These are phyloP conservation scores for Poeciliopsis prolifica DNA, from an alignment of 2,113 vertebrate species.

Conservation along the genomic window DNA sequence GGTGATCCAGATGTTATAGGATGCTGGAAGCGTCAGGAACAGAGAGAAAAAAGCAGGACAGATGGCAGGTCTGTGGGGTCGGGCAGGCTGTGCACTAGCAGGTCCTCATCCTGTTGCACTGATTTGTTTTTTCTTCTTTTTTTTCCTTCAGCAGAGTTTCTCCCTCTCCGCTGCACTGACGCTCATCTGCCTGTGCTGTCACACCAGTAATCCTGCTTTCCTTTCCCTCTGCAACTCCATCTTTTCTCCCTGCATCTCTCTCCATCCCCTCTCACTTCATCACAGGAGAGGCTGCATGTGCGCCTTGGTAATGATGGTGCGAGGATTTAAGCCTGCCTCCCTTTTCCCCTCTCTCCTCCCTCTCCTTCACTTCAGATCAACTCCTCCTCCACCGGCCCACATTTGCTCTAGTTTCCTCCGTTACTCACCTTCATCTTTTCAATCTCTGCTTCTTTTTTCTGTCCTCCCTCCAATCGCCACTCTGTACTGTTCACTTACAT, in stretches of 20 bases:
- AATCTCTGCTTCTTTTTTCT: constrained; percentile 17
- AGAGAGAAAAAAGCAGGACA: constrained; percentile 53
- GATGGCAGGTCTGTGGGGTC: constrained; percentile 64
- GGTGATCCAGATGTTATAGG: constrained; percentile 67
- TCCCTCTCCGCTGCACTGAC: constrained; percentile 32
- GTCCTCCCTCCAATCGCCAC: constrained; percentile 24
- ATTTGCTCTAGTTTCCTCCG: constrained; percentile 55
- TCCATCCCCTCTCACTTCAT: constrained; percentile 63
- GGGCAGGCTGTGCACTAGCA: constrained; percentile 61
- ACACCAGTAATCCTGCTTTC: constrained; percentile 66
- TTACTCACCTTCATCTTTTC: constrained; percentile 59
- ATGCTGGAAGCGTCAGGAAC: constrained; percentile 26
- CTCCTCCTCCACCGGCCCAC: constrained; percentile 45
- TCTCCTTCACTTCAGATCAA: constrained; percentile 55
- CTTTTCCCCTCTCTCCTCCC: constrained; percentile 50
- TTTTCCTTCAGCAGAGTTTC: constrained; percentile 43
- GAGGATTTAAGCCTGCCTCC: constrained; percentile 68
- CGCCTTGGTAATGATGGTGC: constrained; percentile 65
- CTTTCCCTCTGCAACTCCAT: constrained; percentile 60
- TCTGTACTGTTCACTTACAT: constrained; percentile 22
- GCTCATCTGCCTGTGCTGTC: constrained; percentile 55
- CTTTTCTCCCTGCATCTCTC: constrained; percentile 37
- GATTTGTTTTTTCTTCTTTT: constrained; percentile 34
- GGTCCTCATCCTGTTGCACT: constrained; percentile 75
- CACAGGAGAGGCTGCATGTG: constrained; percentile 73